phyloP scores from a whole-genome alignment of 1,140 invertebrate genomes.

The Augochlora pura region DNA sequence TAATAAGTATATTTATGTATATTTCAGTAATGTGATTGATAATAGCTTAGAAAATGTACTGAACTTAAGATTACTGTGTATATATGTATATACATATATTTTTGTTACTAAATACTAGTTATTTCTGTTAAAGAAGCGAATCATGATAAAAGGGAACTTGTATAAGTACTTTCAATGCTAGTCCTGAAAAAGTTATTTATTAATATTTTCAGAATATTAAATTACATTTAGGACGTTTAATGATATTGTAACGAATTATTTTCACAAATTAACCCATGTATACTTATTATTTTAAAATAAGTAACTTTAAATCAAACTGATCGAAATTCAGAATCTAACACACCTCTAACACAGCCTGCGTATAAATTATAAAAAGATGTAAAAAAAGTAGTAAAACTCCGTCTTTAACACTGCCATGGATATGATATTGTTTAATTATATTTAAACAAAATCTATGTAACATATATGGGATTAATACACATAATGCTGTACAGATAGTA shows the following conservation, averaged over 20 bases:
- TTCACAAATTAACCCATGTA: constrained; percentile 27
- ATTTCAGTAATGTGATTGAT: background rate
- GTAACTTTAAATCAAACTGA: constrained; percentile 18
- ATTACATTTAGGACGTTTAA: constrained; percentile 42
- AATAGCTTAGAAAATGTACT: background rate
- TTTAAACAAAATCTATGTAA: constrained; percentile 17
- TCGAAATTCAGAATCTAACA: constrained; percentile 30
- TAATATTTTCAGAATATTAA: constrained; percentile 58
- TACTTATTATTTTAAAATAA: constrained; percentile 15
- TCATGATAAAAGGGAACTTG: constrained; percentile 11
- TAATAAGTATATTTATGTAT: constrained; percentile 16
- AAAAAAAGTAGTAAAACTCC: constrained; percentile 30
- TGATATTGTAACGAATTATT: constrained; percentile 20
- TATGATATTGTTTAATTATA: constrained; percentile 14
- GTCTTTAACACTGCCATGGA: constrained; percentile 19
- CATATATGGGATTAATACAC: constrained; percentile 23
- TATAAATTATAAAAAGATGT: constrained; percentile 51
- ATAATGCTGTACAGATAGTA: constrained; percentile 19
- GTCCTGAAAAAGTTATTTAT: constrained; percentile 54
- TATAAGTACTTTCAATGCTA: constrained; percentile 18
- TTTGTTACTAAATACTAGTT: background rate
- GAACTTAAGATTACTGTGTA: background rate
- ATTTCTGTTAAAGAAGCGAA: background rate
- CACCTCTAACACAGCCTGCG: constrained; percentile 48
- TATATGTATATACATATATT: background rate